These are phyloP conservation scores for Aphidius gifuensis DNA, from an alignment of 1,140 invertebrate genomes.

Conservation along the genomic window DNA sequence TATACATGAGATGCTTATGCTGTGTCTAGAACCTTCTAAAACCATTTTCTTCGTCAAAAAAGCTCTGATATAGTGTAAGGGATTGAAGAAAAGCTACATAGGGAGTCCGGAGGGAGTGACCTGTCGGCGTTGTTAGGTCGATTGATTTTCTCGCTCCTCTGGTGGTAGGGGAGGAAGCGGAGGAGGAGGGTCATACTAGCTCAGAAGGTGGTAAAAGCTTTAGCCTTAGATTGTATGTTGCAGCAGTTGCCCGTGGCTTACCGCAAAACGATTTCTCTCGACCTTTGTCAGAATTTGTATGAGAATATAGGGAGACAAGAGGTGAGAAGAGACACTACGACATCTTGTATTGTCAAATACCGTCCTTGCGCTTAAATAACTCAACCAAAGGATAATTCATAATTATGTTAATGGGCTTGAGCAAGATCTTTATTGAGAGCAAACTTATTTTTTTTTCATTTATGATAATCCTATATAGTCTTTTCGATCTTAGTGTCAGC, in stretches of 20 bases:
- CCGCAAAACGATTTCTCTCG: conserved; percentile 47
- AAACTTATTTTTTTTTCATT: no score
- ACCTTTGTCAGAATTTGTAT: conserved; percentile 7
- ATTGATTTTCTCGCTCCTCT: conserved; percentile 47
- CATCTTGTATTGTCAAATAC: conserved; percentile 56
- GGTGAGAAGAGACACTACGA: conserved; percentile 29
- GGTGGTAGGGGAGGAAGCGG: conserved; percentile 4
- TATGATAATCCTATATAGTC: no score
- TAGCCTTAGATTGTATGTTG: conserved; percentile 27
- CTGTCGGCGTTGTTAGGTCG: conserved; percentile 43
- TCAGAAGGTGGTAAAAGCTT: conserved; percentile 9
- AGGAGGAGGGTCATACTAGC: background rate
- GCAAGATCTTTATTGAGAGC: conserved; percentile 30
- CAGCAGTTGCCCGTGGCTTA: conserved; percentile 51
- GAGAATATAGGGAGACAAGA: conserved; percentile 18
- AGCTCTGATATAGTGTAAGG: conserved; percentile 9
- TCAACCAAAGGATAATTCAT: conserved; percentile 49
- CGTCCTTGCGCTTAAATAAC: conserved; percentile 32
- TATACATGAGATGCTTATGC: conserved; percentile 10
- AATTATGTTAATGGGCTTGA: conserved; percentile 53
- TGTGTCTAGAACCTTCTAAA: conserved; percentile 12
- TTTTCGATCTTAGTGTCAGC: no score
- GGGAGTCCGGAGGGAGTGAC: conserved; percentile 25
- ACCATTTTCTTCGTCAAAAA: conserved; percentile 5
- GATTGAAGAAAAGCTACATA: conserved; percentile 13